Base-by-base conservation (phyloP, 2,113 vertebrate genomes). In the Suricata suricatta region DNA sequence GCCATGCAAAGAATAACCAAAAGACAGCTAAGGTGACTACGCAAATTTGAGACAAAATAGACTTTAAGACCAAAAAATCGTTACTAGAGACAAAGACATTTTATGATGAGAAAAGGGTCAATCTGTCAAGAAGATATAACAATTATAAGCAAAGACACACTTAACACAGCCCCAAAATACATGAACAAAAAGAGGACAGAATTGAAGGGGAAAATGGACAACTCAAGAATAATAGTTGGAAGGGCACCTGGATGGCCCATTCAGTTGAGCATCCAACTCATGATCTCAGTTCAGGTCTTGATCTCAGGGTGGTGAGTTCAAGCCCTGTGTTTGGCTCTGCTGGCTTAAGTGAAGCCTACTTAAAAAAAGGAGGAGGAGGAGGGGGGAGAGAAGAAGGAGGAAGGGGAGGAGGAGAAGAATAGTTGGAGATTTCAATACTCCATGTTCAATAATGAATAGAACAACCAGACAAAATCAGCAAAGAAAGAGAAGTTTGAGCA, bases 131-230 rank as follows among this genome's bases (percentile, higher is more conserved):
- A 44, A 52, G 41, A 63, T 19, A 38, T 63, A 69, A 69, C 63
- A 90, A 41, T 16, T 71, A 1, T 38, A n/a, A 90, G 29, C 33
- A 90, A n/a, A 23, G 23, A 74, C 82, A 15, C 29, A 57, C 31
- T 68, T 77, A 69, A 90, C 15, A 84, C 15, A 82, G 31, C 31
- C 23, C 29, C 88, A 77, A 64, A 77, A 89, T 76, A 44, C 47
- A n/a, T 12, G 1, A 76, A 52, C 23, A 66, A 63, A n/a, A 44
- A 68, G 66, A 66, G 47, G 47, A 57, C 35, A 80, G 21, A 80
- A 60, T 5, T 63, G 47, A n/a, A 83, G 63, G 23, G 63, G 54
- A 63, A 50, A 7, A 80, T 41, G 25, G 33, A 52, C 47, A 60
- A 91, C 50, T 91, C 21, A 19, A 33, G 5, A 69, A 44, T 50